Evolutionary conservation across 2,888 invertebrate genomes (phyloP), one percentile per base, ranked within the genome.

Genomic region (Monochamus alternatus): DNA sequence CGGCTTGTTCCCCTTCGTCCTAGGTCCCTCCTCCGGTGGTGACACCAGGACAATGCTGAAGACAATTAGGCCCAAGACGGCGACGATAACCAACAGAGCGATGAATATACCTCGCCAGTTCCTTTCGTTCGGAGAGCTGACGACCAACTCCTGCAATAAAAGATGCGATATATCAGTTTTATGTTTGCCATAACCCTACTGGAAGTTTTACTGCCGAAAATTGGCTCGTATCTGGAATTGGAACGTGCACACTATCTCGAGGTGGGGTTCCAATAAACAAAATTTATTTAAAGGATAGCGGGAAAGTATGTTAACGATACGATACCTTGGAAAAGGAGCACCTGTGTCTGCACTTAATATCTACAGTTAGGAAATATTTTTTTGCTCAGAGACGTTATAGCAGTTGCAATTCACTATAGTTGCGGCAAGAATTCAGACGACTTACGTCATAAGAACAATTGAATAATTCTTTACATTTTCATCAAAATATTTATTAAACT

Each of bases 81-180:
- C 94, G 31, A 95, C 93, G 83, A 97, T 97, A 82, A 98, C 98
- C 85, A 97, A 91, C 78, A 97, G 90, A 0, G 97, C 97, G 82
- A 97, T 98, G 83, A 95, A 94, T 85, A 98, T 97, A 22, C 98
- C 98, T 62, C 96, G 93, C 97, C 98, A 98, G 91, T 98, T 98
- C 80, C 97, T 92, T 88, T 97, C 94, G 80, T 94, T 95, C 3
- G 96, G 96, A 12, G 96, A 95, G 68, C 95, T 93, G 58, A 95
- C 95, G 83, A 96, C 97, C 88, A 98, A 89, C 89, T 98, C 97
- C 97, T 98, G 92, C 4, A 90, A 91, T 78, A 55, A n/a, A 55
- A 55, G 14, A n/a, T 32, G 51, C 14, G 44, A 47, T 60, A 69
- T 7, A 43, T 59, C 43, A 68, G 9, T 68, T 47, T 47, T 47